These are phyloP conservation scores for Aplysia californica DNA, from an alignment of 1,140 invertebrate genomes.

Conservation along the genomic window DNA sequence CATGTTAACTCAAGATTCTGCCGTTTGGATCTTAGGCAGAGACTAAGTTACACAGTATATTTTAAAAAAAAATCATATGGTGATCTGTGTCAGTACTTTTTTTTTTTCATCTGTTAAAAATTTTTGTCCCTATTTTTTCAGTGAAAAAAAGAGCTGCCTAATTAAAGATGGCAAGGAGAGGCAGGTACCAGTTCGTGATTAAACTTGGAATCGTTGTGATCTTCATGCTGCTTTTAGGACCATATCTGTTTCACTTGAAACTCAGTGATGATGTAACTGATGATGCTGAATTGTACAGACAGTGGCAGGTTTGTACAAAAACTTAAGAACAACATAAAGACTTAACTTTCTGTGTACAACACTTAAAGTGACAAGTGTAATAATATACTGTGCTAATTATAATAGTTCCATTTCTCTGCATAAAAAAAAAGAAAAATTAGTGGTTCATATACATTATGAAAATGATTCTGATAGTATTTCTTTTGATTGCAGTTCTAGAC, in stretches of 20 bases:
- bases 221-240: slow-evolving; percentile 29
- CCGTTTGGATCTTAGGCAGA: no score
- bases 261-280: slow-evolving; percentile 13
- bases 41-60: no score
- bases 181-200: slow-evolving; percentile 17
- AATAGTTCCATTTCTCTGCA: neutral
- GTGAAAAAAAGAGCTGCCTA: no score
- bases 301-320: slow-evolving; percentile 5
- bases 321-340: no score
- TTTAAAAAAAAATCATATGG: no score
- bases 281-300: slow-evolving; percentile 6
- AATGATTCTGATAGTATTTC: no score
- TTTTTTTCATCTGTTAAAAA: neutral
- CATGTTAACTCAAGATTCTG: no score
- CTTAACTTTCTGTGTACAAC: neutral
- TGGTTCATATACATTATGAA: no score
- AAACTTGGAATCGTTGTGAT: slow-evolving; percentile 37
- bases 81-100: no score
- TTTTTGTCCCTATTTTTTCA: neutral
- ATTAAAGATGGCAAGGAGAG: no score
- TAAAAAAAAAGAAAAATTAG: neutral
- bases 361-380: neutral
- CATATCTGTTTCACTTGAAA: slow-evolving; percentile 34
- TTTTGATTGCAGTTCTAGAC: neutral
- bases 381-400: neutral